Base-by-base conservation (phyloP, 2,888 invertebrate genomes). In the Oscheius sp. region DNA sequence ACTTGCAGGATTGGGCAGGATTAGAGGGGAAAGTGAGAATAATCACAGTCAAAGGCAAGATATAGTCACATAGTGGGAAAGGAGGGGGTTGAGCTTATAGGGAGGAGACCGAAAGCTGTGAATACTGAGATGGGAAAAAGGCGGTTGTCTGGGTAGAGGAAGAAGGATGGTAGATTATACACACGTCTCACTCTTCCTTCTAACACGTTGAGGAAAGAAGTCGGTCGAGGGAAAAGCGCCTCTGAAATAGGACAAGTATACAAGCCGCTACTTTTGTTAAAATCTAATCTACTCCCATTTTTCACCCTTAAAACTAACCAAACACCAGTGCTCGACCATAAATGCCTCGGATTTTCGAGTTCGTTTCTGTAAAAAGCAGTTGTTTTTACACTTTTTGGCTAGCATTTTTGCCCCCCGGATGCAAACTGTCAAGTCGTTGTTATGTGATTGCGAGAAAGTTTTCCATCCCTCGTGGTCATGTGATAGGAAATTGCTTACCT, bases 121-220 rank as follows among this genome's bases (percentile, higher is more conserved):
- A 43, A 43, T 43, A 41, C 61, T 61, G 61, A 61, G 61, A 61
- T 61, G 23, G 41, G 61, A 61, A 12, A 12, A 41, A n/a, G 43
- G 58, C 21, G 16, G 25, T 21, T 21, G 9, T n/a, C 56, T 25
- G n/a, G 59, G 35, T 13, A 55, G 21, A 59, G 27, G 16, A 59
- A 25, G 35, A 35, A 16, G 59, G 55, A 55, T 6, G 12, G 61
- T n/a, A 53, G 70, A 13, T 81, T 75, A 87, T 23, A 87, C 87
- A 72, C 87, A 87, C 25, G 87, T 87, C 68, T 87, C 87, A 66
- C 81, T 82, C 79, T 87, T 86, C 69, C 87, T 75, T 27, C 87
- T 77, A 23, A 87, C 82, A 76, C 87, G 76, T 23, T 77, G 73
- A 2, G 82, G 74, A 52, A 82, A 68, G 73, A 80, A 76, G 43